Base-by-base conservation (phyloP, 2,888 invertebrate species). In the Muschampia plurimacula region DNA sequence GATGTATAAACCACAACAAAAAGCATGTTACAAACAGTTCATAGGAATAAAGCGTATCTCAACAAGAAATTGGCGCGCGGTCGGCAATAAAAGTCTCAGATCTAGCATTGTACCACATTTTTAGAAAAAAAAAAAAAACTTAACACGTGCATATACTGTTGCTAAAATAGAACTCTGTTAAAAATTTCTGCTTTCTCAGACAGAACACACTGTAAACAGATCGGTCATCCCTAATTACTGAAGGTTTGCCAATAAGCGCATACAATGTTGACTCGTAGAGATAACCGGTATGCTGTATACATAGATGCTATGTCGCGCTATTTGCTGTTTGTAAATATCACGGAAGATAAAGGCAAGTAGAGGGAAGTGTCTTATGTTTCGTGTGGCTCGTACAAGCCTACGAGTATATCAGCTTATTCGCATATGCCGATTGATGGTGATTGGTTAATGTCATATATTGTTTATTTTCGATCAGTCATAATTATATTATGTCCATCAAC, bases 201-300 rank as follows among this genome's bases (percentile, higher is more conserved):
- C 9, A 66, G 66, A 52, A 28, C 32, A 46, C 49, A 52, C 39
- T 62, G 52, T 66, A 49, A 52, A 66, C 49, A 66, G 52, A 66
- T 52, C 52, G n/a, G 32, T 12, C 36, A 66, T 52, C 66, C 36
- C 49, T 32, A 52, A 66, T 52, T 52, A 49, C 36, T 8, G 39
- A 66, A 15, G 32, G 55, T 39, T 69, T 69, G 63, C 69, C 64
- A 41, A 57, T 64, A n/a, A 69, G n/a, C 52, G 41, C 52, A 55
- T 62, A 64, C 52, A n/a, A 44, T 64, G 62, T 57, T 39, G 44
- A 15, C 57, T 36, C 10, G 57, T 59, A 32, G 3, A 55, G 70
- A 70, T 70, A 70, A 63, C 13, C n/a, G 55, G 1, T 59, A 44
- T 10, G 46, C 22, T 12, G 4, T 13, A 10, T 57, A 59, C 32